Base-by-base conservation (phyloP, 2,888 invertebrate species). In the Therioaphis trifolii region DNA sequence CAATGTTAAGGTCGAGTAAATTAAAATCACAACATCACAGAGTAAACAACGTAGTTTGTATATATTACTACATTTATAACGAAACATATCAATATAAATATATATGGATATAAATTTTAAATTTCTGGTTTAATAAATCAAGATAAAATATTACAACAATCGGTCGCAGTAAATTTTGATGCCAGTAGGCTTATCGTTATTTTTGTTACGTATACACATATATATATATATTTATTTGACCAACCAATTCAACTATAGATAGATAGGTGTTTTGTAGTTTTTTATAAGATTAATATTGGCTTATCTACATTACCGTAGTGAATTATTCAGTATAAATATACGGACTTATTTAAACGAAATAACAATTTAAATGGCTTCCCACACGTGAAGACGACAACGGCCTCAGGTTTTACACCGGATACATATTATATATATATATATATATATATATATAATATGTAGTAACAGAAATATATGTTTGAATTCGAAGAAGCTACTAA, bases 1-100 rank as follows among this genome's bases (percentile, higher is more conserved):
- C 61, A 63, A 76, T 76, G 61, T 46, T 63, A 61, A 76, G 76
- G 76, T 63, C 76, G 61, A 76, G 46, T 61, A 35, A 61, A 61
- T 76, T 61, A 76, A n/a, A 61, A 76, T 76, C 74, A 14, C 40
- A 75, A 58, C 12, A 35, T 55, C 40, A 35, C 40, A 21, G 40
- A 21, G 35, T 43, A 35, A 55, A 75, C 74, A 74, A 40, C 40
- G 24, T 52, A 52, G 18, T 49, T 72, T 2, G 5, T 52, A 49
- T 4, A 52, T n/a, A 29, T 49, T 12, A 14, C n/a, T 29, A 29
- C 15, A 12, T 12, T 58, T 0, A 12, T 24, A 2, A 35, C 18
- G 29, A 35, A 63, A 63, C 29, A 4, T 29, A 29, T 18, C 4
- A 21, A 58, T 21, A 58, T 9, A 11, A 24, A 58, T 58, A 14